Base-by-base conservation (phyloP, 1,140 invertebrate species). In the Metaphire vulgaris region DNA sequence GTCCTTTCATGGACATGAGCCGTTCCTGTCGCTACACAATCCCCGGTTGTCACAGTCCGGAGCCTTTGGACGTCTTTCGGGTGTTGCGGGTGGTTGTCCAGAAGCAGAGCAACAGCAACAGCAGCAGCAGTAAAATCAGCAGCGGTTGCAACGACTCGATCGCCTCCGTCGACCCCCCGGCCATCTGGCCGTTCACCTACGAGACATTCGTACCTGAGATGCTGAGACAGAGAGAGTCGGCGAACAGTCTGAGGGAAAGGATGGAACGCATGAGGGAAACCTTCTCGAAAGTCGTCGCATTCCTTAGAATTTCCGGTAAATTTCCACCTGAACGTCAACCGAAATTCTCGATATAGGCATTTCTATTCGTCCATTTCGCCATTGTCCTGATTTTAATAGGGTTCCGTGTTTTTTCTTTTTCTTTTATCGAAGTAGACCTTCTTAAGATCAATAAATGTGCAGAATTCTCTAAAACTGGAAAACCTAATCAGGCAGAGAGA, bases 191-290 rank as follows among this genome's bases (percentile, higher is more conserved):
- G 0, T 65, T 76, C 56, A 72, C 69, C 28, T 76, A 76, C 76
- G 76, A 76, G 31, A 76, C 69, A 1, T 76, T 76, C 76, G 71
- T 69, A 26, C 76, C 76, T 15, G 76, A 71, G n/a, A 26, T 76
- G 29, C 33, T 76, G 21, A 2, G 69, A 31, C 33, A 68, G 15
- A 64, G 64, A 33, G 69, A 76, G 21, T 16, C 32, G 34, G n/a
- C 26, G 14, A 34, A 34, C 41, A 56, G 41, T 21, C 6, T 56
- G 12, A 26, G 32, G n/a, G 76, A 76, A 26, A 33, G 76, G n/a
- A 69, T 72, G 34, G 76, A 76, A 64, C 32, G 66, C 33, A 76
- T 76, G 76, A 74, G 69, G 71, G 76, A 76, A 33, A 76, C 71
- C 26, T 41, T 67, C 34, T 71, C 76, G 1, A 72, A 69, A 64